Percentiles rank a stretch among this genome's conserved stretches.
Evolutionary conservation across 1,140 invertebrate species (phyloP).

Genomic region (Euwallacea similis): DNA sequence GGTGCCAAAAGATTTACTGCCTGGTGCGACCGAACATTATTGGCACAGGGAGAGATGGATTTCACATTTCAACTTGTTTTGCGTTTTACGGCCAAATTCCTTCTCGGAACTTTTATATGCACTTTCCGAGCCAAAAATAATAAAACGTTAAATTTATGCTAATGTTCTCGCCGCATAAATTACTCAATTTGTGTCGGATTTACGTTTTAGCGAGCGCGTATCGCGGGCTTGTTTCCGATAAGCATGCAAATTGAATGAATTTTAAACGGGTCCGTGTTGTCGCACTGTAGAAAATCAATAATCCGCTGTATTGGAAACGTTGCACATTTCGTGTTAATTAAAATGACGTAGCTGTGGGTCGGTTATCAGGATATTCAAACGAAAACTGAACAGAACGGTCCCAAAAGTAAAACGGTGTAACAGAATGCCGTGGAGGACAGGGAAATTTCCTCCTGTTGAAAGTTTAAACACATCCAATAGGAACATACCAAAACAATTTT

Average conservation of each 20-base stretch:
- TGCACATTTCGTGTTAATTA: too few species aligned
- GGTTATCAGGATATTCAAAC: too few species aligned
- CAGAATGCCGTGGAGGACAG: too few species aligned
- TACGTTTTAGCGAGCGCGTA: constrained; percentile 2
- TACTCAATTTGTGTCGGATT: constrained; percentile 20
- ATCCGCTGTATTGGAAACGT: too few species aligned
- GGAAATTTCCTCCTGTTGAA: too few species aligned
- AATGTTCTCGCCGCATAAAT: constrained; percentile 14
- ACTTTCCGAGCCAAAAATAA: constrained; percentile 26
- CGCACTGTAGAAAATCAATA: too few species aligned
- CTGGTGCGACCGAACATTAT: constrained; percentile 2
- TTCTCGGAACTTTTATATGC: constrained; percentile 12
- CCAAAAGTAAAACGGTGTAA: too few species aligned
- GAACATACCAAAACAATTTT: too few species aligned
- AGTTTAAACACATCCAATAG: too few species aligned
- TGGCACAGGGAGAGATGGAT: not conserved
- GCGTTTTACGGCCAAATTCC: constrained; percentile 22
- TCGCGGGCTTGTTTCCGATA: not conserved
- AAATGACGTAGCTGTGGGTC: too few species aligned
- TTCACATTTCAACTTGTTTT: constrained; percentile 13
- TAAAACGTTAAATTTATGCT: constrained; percentile 26
- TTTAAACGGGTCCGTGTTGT: not conserved
- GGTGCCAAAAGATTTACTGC: constrained; percentile 13
- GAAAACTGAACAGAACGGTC: too few species aligned
- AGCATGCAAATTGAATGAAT: constrained; percentile 8